phyloP scores from a whole-genome alignment of 30 jellyfish, hydroid and myxozoan species.

The Haliclystus octoradiatus region DNA sequence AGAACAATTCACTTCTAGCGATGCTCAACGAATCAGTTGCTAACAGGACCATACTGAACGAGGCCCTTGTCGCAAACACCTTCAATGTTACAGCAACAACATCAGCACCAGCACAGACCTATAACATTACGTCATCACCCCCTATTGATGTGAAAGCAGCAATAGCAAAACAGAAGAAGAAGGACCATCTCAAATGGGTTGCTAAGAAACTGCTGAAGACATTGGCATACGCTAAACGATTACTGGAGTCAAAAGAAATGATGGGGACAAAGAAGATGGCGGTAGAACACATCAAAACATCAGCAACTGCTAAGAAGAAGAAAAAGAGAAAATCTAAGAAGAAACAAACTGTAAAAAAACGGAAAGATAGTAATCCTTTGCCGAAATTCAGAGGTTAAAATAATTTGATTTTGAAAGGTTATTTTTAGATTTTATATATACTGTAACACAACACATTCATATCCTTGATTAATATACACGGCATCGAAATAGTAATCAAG shows the following conservation, averaged over 20 bases:
- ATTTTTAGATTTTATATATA: too few species aligned
- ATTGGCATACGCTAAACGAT: neutral
- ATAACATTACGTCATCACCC: neutral
- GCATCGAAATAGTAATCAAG: too few species aligned
- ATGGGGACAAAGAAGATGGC: neutral
- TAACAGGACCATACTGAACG: neutral
- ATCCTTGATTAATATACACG: too few species aligned
- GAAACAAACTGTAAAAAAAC: neutral
- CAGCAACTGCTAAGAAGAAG: neutral
- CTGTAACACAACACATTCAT: too few species aligned
- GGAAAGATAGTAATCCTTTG: neutral
- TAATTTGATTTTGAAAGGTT: too few species aligned
- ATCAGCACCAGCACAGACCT: neutral
- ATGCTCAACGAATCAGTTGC: neutral
- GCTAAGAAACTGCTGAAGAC: neutral
- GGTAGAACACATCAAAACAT: neutral
- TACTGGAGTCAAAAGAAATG: neutral
- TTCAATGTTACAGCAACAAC: neutral
- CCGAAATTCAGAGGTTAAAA: neutral
- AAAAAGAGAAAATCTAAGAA: neutral
- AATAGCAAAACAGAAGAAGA: too few species aligned
- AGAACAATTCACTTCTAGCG: neutral
- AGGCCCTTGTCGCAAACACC: neutral
- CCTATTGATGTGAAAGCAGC: too few species aligned
- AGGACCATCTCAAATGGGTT: neutral